Evolutionary conservation across 2,113 vertebrate genomes (phyloP).

Genomic region (Lepus timidus): DNA sequence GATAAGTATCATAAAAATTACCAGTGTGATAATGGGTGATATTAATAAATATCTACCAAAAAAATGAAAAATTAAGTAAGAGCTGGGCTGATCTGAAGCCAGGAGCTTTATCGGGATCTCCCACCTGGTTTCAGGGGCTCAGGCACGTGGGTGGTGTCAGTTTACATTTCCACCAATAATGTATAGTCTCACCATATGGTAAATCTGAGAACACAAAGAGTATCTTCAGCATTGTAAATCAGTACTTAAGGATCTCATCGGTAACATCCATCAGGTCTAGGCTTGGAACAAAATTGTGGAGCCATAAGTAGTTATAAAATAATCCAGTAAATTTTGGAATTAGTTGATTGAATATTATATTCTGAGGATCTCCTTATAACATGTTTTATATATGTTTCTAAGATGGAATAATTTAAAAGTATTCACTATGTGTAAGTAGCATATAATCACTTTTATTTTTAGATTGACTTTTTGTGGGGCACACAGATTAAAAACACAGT

Average conservation of each 20-base stretch:
- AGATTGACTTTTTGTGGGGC: background rate
- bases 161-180: too few species aligned
- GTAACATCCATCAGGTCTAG: background rate
- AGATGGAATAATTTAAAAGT: background rate
- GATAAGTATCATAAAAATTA: background rate
- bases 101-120: too few species aligned
- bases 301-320: background rate
- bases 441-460: background rate
- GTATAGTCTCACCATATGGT: background rate
- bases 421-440: background rate
- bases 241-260: background rate
- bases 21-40: background rate
- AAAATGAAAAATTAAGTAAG: background rate
- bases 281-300: background rate
- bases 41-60: background rate
- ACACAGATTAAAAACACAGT: too few species aligned
- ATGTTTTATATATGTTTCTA: background rate
- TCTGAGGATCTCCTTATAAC: background rate
- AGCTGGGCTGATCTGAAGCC: too few species aligned
- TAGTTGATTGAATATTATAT: background rate
- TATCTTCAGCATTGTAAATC: background rate
- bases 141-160: too few species aligned
- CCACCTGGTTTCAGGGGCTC: too few species aligned
- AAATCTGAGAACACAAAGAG: background rate
- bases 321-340: background rate